A percentile compares a stretch with the other conserved stretches of the same genome.
These are phyloP conservation scores for Araneus ventricosus DNA, from an alignment of 1,140 invertebrate species.

Conservation along the genomic window DNA sequence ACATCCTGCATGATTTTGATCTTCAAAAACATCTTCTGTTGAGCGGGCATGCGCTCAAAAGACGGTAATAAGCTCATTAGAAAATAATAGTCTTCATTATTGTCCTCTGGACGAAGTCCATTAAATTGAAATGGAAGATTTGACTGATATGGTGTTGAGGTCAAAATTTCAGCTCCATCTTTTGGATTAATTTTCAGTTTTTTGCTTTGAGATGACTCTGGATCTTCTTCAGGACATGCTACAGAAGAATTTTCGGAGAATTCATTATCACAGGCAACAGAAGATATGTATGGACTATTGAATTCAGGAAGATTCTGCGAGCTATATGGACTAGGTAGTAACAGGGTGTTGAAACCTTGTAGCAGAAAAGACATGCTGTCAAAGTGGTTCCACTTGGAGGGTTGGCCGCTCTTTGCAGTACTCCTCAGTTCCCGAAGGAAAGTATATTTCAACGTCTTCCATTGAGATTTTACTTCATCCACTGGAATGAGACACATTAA, in stretches of 20 bases:
- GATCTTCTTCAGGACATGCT: not conserved
- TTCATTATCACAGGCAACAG: slow-evolving; percentile 23
- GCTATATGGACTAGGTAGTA: slow-evolving; percentile 14
- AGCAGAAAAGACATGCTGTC: slow-evolving; percentile 55
- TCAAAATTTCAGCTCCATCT: not conserved
- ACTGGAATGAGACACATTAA: slow-evolving; percentile 1
- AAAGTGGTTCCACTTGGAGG: slow-evolving; percentile 32
- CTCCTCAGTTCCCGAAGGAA: slow-evolving; percentile 50
- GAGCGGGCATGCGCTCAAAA: slow-evolving; percentile 18
- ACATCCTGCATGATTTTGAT: slow-evolving; percentile 54
- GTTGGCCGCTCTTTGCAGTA: not conserved
- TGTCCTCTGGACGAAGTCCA: not conserved
- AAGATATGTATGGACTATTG: not conserved
- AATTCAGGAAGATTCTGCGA: not conserved
- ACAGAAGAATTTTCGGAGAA: slow-evolving; percentile 15
- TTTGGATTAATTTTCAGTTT: not conserved
- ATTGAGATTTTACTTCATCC: slow-evolving; percentile 41
- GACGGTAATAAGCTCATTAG: slow-evolving; percentile 52
- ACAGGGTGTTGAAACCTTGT: slow-evolving; percentile 9
- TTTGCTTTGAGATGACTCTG: not conserved
- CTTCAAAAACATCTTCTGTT: slow-evolving; percentile 32
- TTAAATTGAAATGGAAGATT: not conserved
- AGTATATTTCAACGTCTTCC: slow-evolving; percentile 41
- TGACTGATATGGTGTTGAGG: not conserved
- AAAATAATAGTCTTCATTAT: slow-evolving; percentile 57